Conservation (phyloP, 2,113 vertebrate species). For the Panthera leo region DNA sequence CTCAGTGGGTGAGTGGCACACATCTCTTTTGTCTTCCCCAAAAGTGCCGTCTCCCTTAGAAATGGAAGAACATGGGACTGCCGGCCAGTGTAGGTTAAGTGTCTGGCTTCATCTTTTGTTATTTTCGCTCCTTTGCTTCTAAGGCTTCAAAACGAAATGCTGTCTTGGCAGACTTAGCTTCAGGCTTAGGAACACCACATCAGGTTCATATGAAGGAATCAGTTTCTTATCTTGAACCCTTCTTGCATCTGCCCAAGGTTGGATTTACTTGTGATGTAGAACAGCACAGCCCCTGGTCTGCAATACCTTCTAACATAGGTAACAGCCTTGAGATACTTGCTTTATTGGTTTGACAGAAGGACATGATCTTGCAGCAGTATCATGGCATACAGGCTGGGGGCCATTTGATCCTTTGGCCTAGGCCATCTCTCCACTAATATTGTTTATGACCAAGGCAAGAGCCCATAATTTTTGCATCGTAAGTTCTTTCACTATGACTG, state of each 20-base stretch:
- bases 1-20: neutral
- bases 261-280: neutral
- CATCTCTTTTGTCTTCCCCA: neutral
- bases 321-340: neutral
- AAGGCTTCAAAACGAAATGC: neutral
- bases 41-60: neutral
- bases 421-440: neutral
- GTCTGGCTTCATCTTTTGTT: neutral
- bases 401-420: neutral
- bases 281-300: neutral
- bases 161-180: neutral
- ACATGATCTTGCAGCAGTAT: neutral
- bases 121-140: neutral
- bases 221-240: neutral
- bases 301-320: neutral
- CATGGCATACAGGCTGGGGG: neutral
- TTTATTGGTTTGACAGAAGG: neutral
- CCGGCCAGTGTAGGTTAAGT: neutral
- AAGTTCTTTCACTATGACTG: neutral
- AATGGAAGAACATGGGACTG: neutral
- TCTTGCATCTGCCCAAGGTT: neutral
- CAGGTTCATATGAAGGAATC: neutral
- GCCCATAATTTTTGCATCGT: neutral
- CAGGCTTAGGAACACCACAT: neutral
- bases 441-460: neutral